These are phyloP conservation scores for Glossophaga mutica DNA, from an alignment of 2,797 vertebrate genomes.

Conservation along the genomic window DNA sequence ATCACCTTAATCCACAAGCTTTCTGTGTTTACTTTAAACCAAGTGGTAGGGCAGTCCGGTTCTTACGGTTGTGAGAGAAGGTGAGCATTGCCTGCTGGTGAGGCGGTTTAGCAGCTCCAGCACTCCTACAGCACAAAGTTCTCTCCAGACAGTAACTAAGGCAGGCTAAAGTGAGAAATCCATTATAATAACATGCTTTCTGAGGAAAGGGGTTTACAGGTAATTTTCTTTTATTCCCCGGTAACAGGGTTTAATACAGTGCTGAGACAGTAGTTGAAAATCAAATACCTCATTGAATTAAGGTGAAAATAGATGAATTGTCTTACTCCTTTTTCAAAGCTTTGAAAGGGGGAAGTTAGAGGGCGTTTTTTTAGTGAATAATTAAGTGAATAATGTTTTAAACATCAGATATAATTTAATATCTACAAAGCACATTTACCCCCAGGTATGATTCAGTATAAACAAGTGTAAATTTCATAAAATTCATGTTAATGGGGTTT, in stretches of 20 bases:
- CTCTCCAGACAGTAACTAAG: conserved; percentile 61
- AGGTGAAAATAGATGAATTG: conserved; percentile 62
- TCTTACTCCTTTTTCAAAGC: conserved; percentile 54
- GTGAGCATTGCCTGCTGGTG: neutral
- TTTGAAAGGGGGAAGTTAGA: conserved; percentile 40
- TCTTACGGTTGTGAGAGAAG: neutral
- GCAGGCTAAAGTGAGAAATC: conserved; percentile 68
- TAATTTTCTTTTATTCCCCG: conserved; percentile 78
- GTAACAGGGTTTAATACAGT: conserved; percentile 76
- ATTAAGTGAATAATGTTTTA: conserved; percentile 23
- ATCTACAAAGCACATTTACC: neutral
- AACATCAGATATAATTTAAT: conserved; percentile 40
- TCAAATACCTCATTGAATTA: conserved; percentile 77
- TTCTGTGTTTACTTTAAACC: neutral
- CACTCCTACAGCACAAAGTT: neutral
- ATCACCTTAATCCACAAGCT: neutral
- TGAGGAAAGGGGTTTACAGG: conserved; percentile 74
- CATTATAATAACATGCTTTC: conserved; percentile 76
- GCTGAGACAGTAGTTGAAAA: conserved; percentile 74
- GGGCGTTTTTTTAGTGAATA: neutral
- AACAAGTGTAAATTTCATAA: conserved; percentile 20
- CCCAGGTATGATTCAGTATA: neutral
- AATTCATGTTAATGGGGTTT: conserved; percentile 42
- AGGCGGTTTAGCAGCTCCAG: neutral
- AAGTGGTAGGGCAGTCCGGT: neutral